Percentiles rank a stretch among this genome's conserved stretches.
Evolutionary conservation across 1,140 invertebrate genomes (phyloP).

Genomic region (Bombus affinis): DNA sequence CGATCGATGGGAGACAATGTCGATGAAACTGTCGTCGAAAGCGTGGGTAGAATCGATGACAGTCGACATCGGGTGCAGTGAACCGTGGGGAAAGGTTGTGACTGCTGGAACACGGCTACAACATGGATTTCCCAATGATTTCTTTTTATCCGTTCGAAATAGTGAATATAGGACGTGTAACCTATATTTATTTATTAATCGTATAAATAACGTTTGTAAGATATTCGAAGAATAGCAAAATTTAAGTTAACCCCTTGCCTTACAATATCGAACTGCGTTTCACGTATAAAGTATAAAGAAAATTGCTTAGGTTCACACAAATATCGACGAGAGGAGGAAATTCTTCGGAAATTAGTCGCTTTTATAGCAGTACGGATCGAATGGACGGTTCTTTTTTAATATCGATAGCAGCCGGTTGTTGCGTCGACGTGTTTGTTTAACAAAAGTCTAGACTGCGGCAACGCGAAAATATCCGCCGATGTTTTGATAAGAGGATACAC

Average conservation of each 20-base stretch:
- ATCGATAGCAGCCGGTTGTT: slow-evolving; percentile 12
- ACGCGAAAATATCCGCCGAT: slow-evolving; percentile 65
- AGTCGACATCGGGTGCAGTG: neutral
- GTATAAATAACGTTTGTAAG: too few species aligned
- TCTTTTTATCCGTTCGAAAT: too few species aligned
- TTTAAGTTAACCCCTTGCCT: too few species aligned
- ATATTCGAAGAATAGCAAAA: too few species aligned
- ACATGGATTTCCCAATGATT: neutral
- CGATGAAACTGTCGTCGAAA: neutral
- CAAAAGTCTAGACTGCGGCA: slow-evolving; percentile 63
- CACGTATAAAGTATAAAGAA: too few species aligned
- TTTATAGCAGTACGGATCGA: neutral
- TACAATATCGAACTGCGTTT: too few species aligned
- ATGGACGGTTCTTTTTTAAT: slow-evolving; percentile 14
- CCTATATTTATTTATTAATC: too few species aligned
- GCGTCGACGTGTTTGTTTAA: slow-evolving; percentile 61
- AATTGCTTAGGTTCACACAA: too few species aligned
- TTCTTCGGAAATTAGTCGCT: neutral
- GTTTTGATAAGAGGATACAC: slow-evolving; percentile 64
- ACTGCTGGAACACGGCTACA: neutral
- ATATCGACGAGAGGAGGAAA: neutral
- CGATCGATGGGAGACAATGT: slow-evolving; percentile 19
- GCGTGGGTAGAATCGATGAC: slow-evolving; percentile 4
- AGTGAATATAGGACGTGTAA: too few species aligned
- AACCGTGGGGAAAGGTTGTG: neutral